These are phyloP conservation scores for Ceratitis capitata DNA, from an alignment of 1,140 invertebrate species.

Conservation along the genomic window DNA sequence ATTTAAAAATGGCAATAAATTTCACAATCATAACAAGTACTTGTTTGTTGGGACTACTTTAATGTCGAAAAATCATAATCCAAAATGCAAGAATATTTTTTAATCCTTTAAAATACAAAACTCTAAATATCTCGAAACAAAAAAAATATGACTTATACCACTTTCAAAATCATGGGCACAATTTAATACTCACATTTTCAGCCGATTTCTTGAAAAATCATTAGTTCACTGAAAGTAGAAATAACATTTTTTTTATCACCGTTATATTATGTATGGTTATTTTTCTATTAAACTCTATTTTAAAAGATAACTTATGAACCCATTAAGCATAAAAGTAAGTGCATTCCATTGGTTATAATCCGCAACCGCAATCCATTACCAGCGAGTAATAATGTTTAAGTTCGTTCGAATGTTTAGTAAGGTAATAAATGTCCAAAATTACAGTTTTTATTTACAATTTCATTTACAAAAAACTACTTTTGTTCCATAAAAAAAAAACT, in stretches of 20 bases:
- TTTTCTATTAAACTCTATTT: not conserved
- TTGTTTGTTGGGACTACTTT: too few species aligned
- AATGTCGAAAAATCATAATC: too few species aligned
- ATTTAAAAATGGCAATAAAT: too few species aligned
- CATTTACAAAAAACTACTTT: too few species aligned
- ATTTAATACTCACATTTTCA: conserved; percentile 1
- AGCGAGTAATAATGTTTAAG: not conserved
- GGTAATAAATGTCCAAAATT: not conserved
- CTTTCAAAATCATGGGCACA: too few species aligned
- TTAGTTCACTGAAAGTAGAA: conserved; percentile 19
- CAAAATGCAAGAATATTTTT: too few species aligned
- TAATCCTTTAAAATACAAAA: too few species aligned
- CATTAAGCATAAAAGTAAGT: not conserved
- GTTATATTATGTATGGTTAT: not conserved
- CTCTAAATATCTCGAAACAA: too few species aligned
- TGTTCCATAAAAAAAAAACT: too few species aligned
- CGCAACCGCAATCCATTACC: not conserved
- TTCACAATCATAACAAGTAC: too few species aligned
- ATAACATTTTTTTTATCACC: not conserved
- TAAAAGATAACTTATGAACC: not conserved
- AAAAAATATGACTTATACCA: too few species aligned
- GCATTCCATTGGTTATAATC: not conserved
- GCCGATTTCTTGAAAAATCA: conserved; percentile 27
- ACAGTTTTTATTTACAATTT: not conserved
- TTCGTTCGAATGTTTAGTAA: not conserved